These are phyloP conservation scores for Homarus gammarus DNA, from an alignment of 2,888 invertebrate genomes.

Conservation along the genomic window DNA sequence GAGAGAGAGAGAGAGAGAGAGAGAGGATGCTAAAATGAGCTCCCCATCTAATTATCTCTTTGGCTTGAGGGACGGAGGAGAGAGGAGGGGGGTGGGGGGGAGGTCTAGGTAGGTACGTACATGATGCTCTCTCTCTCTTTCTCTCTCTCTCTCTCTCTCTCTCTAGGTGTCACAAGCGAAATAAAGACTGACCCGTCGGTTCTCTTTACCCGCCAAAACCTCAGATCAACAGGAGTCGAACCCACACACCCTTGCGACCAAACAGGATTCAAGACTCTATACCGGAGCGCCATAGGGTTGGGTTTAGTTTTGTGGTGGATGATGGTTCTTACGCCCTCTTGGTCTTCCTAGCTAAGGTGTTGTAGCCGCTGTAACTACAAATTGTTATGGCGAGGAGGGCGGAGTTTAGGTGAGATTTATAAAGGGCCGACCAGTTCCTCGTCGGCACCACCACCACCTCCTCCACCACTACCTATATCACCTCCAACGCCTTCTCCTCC, in stretches of 20 bases:
- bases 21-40: neutral
- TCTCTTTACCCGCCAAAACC: conserved; percentile 29
- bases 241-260: conserved; percentile 17
- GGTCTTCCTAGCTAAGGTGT: conserved; percentile 39
- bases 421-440: conserved; percentile 37
- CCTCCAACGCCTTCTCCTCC: too few relatives aligned
- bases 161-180: conserved; percentile 43
- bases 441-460: too few relatives aligned
- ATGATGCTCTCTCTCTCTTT: conserved; percentile 17
- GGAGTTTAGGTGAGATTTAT: conserved; percentile 51
- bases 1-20: neutral
- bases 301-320: neutral
- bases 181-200: conserved; percentile 48
- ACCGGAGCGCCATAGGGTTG: neutral
- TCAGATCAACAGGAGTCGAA: neutral
- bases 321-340: neutral
- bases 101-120: neutral
- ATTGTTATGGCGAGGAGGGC: conserved; percentile 55
- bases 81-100: too few relatives aligned
- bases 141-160: conserved; percentile 31
- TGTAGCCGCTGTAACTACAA: conserved; percentile 60
- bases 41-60: neutral
- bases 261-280: neutral
- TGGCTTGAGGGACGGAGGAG: neutral
- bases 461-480: too few relatives aligned